phyloP scores from a whole-genome alignment of 2,113 vertebrate genomes.

The Aspidoscelis tigris region DNA sequence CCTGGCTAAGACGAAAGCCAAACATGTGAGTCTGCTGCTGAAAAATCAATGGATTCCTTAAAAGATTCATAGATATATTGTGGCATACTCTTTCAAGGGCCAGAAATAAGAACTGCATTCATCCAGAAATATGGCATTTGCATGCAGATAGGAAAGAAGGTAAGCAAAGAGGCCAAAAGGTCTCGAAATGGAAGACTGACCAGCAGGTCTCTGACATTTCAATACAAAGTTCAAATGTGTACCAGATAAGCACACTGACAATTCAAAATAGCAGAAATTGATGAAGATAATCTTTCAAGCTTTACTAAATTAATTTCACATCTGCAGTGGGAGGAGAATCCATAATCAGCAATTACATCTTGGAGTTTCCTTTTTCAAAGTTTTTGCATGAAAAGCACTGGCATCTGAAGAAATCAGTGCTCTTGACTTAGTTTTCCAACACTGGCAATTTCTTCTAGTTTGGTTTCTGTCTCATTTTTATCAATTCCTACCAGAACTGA shows the following conservation, averaged over 20 bases:
- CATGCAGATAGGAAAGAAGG: no score
- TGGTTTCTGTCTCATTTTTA: background rate
- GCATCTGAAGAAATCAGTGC: no score
- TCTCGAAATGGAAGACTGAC: background rate
- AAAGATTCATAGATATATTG: background rate
- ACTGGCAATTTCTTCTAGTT: background rate
- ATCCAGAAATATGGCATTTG: background rate
- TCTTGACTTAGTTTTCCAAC: background rate
- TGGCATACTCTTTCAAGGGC: background rate
- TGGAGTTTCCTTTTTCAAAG: background rate
- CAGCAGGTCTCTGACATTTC: background rate
- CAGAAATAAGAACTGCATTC: background rate
- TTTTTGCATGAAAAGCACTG: background rate
- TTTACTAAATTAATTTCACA: background rate
- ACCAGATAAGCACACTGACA: background rate
- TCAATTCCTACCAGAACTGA: background rate
- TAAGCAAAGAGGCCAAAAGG: background rate
- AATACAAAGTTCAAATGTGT: background rate
- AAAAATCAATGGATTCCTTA: background rate
- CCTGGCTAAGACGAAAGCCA: no score
- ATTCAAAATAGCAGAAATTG: background rate
- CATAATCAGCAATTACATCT: background rate
- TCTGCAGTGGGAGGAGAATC: background rate
- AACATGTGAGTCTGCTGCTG: no score
- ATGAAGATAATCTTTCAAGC: background rate